phyloP scores from a whole-genome alignment of 2,113 vertebrate species.

The Romanogobio albipinnatus region DNA sequence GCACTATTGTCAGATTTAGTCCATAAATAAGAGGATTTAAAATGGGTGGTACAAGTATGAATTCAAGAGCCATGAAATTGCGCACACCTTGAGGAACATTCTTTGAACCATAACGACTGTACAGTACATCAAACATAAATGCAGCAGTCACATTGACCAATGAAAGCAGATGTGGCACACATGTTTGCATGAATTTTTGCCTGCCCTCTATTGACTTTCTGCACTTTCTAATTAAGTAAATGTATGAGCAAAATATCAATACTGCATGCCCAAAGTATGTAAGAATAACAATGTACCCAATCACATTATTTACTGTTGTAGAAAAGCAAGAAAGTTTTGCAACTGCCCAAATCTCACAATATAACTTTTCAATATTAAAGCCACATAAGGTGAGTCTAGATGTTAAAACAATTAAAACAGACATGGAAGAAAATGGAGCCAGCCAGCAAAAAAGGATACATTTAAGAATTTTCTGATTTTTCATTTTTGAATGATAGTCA shows the following conservation, averaged over 20 bases:
- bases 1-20: conserved; percentile 39
- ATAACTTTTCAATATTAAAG: conserved; percentile 53
- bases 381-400: conserved; percentile 48
- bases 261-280: conserved; percentile 47
- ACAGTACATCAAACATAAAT: conserved; percentile 55
- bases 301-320: conserved; percentile 50
- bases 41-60: conserved; percentile 53
- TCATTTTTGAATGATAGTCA: conserved; percentile 56
- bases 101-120: conserved; percentile 49
- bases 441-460: conserved; percentile 49
- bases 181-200: conserved; percentile 53
- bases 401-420: conserved; percentile 7
- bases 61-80: conserved; percentile 54
- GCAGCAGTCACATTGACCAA: conserved; percentile 46
- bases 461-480: conserved; percentile 35
- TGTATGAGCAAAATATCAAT: conserved; percentile 50
- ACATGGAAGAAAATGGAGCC: conserved; percentile 25
- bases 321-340: conserved; percentile 53
- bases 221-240: conserved; percentile 44
- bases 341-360: conserved; percentile 56
- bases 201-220: conserved; percentile 43
- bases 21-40: conserved; percentile 55
- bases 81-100: conserved; percentile 34
- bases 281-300: conserved; percentile 50
- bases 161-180: conserved; percentile 48